These are phyloP conservation scores for Drosophila prolongata DNA, from an alignment of 2,888 invertebrate genomes.

Conservation along the genomic window DNA sequence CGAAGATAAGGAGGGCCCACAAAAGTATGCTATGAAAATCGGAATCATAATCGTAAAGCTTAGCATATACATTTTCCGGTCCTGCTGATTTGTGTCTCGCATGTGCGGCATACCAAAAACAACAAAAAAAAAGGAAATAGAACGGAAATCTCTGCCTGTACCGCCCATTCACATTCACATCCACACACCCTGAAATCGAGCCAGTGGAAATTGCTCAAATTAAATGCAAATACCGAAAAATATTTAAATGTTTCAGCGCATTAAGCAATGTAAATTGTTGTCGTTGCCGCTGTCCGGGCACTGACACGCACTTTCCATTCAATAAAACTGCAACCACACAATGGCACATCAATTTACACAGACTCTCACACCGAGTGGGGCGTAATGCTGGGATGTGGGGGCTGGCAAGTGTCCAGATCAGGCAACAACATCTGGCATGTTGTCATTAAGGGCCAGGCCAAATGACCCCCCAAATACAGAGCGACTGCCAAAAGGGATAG, in stretches of 20 bases:
- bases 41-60: constrained; percentile 48
- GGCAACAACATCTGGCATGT: constrained; percentile 49
- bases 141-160: constrained; percentile 30
- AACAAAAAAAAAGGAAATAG: neutral
- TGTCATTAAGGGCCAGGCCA: constrained; percentile 68
- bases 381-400: constrained; percentile 9
- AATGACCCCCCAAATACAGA: constrained; percentile 19
- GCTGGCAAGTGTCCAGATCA: constrained; percentile 42
- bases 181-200: constrained; percentile 26
- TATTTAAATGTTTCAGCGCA: constrained; percentile 56
- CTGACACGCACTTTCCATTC: constrained; percentile 72
- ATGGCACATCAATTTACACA: constrained; percentile 70
- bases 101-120: constrained; percentile 56
- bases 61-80: constrained; percentile 36
- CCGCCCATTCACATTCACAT: constrained; percentile 19
- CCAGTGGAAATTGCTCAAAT: constrained; percentile 58
- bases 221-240: constrained; percentile 58
- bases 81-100: constrained; percentile 55
- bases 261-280: constrained; percentile 63
- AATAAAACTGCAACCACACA: constrained; percentile 68
- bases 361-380: neutral
- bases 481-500: neutral
- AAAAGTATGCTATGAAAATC: constrained; percentile 71
- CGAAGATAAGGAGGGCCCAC: constrained; percentile 20
- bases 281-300: constrained; percentile 25